Conservation (phyloP, 2,797 vertebrate genomes). For the Hafferia zeledoni region DNA sequence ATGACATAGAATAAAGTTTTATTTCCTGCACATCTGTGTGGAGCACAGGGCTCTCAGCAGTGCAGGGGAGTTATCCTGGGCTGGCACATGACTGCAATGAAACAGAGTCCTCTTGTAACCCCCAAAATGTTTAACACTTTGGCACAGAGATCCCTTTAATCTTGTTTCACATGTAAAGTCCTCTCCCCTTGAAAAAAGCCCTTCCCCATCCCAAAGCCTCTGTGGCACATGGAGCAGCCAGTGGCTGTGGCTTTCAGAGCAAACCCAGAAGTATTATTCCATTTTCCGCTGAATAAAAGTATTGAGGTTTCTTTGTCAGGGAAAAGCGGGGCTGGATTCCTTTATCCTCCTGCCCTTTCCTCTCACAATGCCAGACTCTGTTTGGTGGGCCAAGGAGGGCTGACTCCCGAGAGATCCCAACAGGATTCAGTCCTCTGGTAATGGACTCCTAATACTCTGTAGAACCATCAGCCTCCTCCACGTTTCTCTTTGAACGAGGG, state of each 20-base stretch:
- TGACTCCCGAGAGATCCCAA: slow-evolving; percentile 41
- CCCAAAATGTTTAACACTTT: neutral
- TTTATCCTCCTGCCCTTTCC: slow-evolving; percentile 35
- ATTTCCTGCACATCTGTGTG: neutral
- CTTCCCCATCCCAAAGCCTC: neutral
- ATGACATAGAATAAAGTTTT: neutral
- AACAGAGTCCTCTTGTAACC: neutral
- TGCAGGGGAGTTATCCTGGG: rapidly evolving
- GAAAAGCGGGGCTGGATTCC: slow-evolving; percentile 10
- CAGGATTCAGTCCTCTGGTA: slow-evolving; percentile 56
- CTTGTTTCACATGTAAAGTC: neutral
- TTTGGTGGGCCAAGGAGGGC: slow-evolving; percentile 43
- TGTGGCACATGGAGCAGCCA: rapidly evolving
- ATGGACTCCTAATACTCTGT: slow-evolving; percentile 56
- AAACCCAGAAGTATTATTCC: neutral
- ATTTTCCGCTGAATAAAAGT: slow-evolving; percentile 27
- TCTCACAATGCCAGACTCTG: slow-evolving; percentile 47
- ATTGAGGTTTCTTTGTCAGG: slow-evolving; percentile 61
- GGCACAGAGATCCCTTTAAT: slow-evolving; percentile 12
- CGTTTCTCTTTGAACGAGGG: slow-evolving; percentile 77
- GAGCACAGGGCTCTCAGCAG: rapidly evolving
- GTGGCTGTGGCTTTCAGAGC: slow-evolving; percentile 21
- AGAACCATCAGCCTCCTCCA: slow-evolving; percentile 65
- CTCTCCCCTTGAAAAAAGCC: neutral
- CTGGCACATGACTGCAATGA: neutral